phyloP scores from a whole-genome alignment of 1,140 invertebrate genomes.

The Drosophila lini region DNA sequence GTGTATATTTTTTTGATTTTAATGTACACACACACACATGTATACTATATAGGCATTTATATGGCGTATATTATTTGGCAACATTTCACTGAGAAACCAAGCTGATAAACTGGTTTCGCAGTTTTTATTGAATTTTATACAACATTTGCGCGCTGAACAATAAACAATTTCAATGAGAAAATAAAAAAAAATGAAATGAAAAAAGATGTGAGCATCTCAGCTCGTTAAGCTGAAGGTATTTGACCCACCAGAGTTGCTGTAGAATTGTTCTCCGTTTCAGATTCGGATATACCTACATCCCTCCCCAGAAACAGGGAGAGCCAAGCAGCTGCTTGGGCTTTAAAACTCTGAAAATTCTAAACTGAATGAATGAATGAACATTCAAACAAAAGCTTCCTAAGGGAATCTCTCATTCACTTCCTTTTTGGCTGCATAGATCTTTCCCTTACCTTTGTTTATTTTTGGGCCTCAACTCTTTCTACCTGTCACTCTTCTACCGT shows the following conservation, averaged over 20 bases:
- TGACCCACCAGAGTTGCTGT: constrained; percentile 45
- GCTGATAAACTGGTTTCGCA: constrained; percentile 72
- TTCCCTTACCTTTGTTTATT: not conserved
- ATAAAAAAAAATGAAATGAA: constrained; percentile 52
- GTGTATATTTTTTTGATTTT: constrained; percentile 17
- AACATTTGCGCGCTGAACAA: constrained; percentile 69
- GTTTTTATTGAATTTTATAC: constrained; percentile 74
- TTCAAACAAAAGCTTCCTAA: constrained; percentile 3
- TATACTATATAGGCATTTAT: constrained; percentile 1
- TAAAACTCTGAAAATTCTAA: not conserved
- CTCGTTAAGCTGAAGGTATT: constrained; percentile 66
- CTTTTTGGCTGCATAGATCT: not conserved
- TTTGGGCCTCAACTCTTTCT: constrained; percentile 26
- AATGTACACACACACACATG: constrained; percentile 11
- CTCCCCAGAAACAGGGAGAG: not conserved
- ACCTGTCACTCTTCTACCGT: constrained; percentile 35
- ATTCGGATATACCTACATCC: not conserved
- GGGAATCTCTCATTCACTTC: constrained; percentile 6
- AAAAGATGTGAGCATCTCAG: constrained; percentile 38
- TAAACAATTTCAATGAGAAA: constrained; percentile 71
- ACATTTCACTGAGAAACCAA: constrained; percentile 58
- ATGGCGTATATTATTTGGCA: constrained; percentile 48
- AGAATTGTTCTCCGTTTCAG: constrained; percentile 29
- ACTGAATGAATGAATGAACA: not conserved
- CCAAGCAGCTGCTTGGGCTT: constrained; percentile 4